Evolutionary conservation across 2,113 vertebrate species (phyloP).

Genomic region (Nycticryphes semicollaris): DNA sequence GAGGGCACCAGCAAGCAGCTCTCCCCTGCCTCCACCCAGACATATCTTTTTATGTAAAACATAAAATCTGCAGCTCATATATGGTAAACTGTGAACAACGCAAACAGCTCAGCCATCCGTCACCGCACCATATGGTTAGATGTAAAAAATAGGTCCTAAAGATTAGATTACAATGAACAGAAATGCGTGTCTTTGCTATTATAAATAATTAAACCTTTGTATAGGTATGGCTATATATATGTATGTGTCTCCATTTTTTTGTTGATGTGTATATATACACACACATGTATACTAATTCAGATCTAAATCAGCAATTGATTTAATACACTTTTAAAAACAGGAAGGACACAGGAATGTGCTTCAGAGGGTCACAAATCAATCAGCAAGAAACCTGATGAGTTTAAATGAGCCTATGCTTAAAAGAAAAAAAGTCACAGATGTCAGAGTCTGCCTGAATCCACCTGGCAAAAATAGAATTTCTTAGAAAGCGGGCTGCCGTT

Average conservation of each 20-base stretch:
- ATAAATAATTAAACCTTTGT: background rate
- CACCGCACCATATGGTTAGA: constrained; percentile 11
- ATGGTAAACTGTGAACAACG: background rate
- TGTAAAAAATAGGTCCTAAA: constrained; percentile 16
- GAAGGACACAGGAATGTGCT: background rate
- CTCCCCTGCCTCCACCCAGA: background rate
- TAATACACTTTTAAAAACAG: background rate
- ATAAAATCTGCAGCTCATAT: background rate
- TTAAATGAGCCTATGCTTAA: background rate
- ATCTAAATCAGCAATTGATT: background rate
- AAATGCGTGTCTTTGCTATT: background rate
- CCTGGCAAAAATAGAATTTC: background rate
- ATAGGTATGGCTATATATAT: background rate
- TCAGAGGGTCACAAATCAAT: background rate
- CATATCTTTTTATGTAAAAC: background rate
- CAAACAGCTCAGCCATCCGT: constrained; percentile 13
- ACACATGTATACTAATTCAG: background rate
- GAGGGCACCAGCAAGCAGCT: background rate
- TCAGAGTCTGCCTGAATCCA: background rate
- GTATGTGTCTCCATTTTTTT: background rate
- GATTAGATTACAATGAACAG: background rate
- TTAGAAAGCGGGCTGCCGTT: background rate
- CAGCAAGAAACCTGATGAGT: rapidly evolving
- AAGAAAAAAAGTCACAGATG: background rate
- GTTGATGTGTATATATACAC: background rate